A percentile compares a stretch with the other conserved stretches of the same genome.
Conservation (phyloP, 2,113 vertebrate species). For the Amblyornis subalaris region DNA sequence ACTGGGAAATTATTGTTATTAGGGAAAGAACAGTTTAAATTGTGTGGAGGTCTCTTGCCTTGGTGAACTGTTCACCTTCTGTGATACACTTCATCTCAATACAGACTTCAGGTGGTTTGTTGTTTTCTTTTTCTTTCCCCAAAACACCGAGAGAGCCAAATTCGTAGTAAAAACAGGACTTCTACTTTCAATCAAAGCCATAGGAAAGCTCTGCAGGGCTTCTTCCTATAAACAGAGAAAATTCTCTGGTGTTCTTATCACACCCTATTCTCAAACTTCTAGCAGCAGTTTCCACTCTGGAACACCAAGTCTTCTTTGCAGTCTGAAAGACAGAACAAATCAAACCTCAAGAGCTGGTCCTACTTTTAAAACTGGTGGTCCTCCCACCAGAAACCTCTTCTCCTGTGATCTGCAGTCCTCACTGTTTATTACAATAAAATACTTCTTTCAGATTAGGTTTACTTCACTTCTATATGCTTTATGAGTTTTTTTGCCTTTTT, state of each 20-base stretch:
- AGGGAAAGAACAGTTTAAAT: neutral
- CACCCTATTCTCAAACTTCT: neutral
- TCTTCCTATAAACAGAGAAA: neutral
- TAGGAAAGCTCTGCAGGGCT: neutral
- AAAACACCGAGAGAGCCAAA: neutral
- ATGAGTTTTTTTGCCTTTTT: neutral
- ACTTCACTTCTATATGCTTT: neutral
- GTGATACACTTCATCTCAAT: neutral
- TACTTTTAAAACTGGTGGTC: neutral
- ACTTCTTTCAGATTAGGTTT: neutral
- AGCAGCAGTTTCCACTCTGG: neutral
- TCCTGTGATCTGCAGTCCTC: neutral
- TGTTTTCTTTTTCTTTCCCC: neutral
- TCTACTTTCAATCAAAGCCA: neutral
- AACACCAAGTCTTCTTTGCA: neutral
- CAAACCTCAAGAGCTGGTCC: neutral
- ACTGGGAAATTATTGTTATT: neutral
- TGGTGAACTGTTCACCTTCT: neutral
- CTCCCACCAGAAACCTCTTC: neutral
- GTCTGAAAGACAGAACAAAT: neutral
- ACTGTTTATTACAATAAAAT: neutral
- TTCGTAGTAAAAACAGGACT: neutral
- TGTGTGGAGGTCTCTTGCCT: neutral
- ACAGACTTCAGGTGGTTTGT: neutral
- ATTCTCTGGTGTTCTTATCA: neutral